Base-by-base conservation (phyloP, 2,888 invertebrate species). In the Cryptocephalus primarius region DNA sequence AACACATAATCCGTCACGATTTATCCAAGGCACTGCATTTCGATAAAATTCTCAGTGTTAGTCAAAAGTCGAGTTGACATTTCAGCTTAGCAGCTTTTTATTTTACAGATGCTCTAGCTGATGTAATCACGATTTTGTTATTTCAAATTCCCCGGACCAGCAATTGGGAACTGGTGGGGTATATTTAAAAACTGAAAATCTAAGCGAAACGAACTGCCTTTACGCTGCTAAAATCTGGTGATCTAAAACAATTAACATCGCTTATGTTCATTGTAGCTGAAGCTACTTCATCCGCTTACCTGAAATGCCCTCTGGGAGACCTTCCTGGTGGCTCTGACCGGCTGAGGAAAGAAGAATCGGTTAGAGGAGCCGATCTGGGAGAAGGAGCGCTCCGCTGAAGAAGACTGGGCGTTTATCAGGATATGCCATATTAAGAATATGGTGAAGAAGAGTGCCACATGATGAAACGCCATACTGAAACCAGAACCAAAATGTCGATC, bases 261-360 rank as follows among this genome's bases (percentile, higher is more conserved):
- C 22, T 2, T 6, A 22, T 2, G 3, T 22, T 22, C 3, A 22
- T 22, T 22, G 22, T 22, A 22, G 6, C 22, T 22, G 6, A 40
- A 11, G 10, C 4, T 10, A 12, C 12, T 10, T 12, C 14, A 40
- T 40, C 11, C 12, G 31, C 13, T 40, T 31, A 40, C 40, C 65
- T 79, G 78, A 68, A 81, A 80, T 32, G 80, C 79, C 64, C 80
- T 78, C 67, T 81, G 80, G 32, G 80, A 80, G 11, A 55, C 54
- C 45, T 52, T 55, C 44, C 81, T 72, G 32, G 78, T 79, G 1
- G 79, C 42, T 33, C 50, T 48, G 4, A 40, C 22, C 14, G 40
- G 40, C 3, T 40, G 40, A 12, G 22, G 40, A 6, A 40, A 6
- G 31, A 40, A 40, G 6, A 22, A 22, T 22, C 22, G 22, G 22